A percentile compares a stretch with the other conserved stretches of the same genome.
Conservation (phyloP, 2,113 vertebrate genomes). For the Montifringilla adamsi region DNA sequence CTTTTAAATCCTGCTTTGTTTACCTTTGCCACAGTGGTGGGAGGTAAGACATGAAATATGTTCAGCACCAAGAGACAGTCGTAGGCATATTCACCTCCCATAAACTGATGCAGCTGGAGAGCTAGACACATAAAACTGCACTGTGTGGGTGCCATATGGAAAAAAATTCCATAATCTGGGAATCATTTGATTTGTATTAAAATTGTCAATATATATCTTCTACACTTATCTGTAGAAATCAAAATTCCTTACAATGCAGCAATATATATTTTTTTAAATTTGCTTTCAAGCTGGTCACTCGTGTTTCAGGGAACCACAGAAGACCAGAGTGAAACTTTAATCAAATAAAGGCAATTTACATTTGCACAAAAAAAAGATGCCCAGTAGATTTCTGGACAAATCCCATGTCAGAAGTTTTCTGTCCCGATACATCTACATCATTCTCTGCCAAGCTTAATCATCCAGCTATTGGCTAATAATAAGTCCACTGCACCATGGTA, state of each 20-base stretch:
- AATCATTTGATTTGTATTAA: neutral
- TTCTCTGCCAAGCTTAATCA: slow-evolving; percentile 3
- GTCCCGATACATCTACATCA: neutral
- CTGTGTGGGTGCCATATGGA: neutral
- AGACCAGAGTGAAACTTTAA: neutral
- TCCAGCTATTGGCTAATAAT: slow-evolving; percentile 11
- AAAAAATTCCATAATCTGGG: neutral
- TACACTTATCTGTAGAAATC: neutral
- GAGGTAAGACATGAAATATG: slow-evolving; percentile 4
- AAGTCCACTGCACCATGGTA: neutral
- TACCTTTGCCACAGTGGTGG: neutral
- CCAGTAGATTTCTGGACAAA: neutral
- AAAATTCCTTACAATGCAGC: neutral
- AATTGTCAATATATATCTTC: neutral
- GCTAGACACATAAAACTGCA: neutral
- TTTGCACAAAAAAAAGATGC: neutral
- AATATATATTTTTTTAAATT: neutral
- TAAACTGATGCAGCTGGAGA: slow-evolving; percentile 31
- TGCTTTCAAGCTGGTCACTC: neutral
- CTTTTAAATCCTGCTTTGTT: neutral
- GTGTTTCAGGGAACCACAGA: neutral
- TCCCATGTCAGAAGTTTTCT: neutral
- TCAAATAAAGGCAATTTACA: neutral
- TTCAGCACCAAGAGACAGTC: neutral
- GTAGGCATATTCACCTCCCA: neutral